Evolutionary conservation across 2,888 invertebrate genomes (phyloP), one percentile per base, ranked within the genome.

Genomic region (Chydorus sphaericus): DNA sequence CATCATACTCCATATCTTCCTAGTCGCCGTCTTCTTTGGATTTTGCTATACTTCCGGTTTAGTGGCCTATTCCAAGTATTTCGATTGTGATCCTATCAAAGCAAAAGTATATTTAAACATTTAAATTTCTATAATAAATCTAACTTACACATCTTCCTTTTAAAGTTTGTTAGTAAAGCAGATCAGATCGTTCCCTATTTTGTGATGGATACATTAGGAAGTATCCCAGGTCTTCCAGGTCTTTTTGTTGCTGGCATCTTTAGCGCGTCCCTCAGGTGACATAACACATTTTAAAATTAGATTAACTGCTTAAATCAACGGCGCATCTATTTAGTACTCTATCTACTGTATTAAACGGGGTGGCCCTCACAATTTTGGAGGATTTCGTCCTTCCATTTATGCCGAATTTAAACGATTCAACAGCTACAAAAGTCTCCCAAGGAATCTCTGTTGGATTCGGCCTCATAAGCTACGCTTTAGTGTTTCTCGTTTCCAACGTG

Each of bases 201-300:
- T 68, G 90, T 94, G 28, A 87, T 94, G 74, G 80, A 83, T 58
- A 79, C 82, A 59, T 77, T 93, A 66, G 85, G 87, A 0, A 68
- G 77, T 50, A 73, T 82, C 37, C 79, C 77, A 30, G 91, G 92
- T 0, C 72, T 93, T 2, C 85, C 92, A 1, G 93, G 94, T 3
- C 81, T 94, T 64, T 94, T 96, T 1, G 71, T 96, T 59, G 84
- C 94, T 1, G 93, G 94, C 2, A 85, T 93, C 30, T 84, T 94
- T 69, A 91, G 92, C 38, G 94, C 93, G 1, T 91, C 93, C 65
- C 78, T 94, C 62, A n/a, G n/a, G n/a, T n/a, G n/a, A n/a, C n/a
- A n/a, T n/a, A n/a, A n/a, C n/a, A n/a, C n/a, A n/a, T n/a, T n/a
- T n/a, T n/a, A n/a, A n/a, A n/a, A 23, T 14, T n/a, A n/a, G n/a